Evolutionary conservation across 1,140 invertebrate genomes (phyloP).

Genomic region (Sminthurides bifidus): DNA sequence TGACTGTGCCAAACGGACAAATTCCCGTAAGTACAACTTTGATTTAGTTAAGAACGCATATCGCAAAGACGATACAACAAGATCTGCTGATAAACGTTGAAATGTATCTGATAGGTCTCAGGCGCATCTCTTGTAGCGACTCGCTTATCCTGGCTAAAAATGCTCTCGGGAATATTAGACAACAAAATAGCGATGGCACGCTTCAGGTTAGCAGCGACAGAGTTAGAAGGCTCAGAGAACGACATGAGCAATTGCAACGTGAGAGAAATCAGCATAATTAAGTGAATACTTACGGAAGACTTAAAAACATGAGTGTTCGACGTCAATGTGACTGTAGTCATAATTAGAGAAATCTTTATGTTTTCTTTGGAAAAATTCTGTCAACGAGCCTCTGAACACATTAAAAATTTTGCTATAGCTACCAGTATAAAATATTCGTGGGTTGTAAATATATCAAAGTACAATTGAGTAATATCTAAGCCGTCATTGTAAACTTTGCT

Average conservation of each 20-base stretch:
- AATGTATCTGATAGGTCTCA: neutral
- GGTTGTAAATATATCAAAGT: too few relatives aligned
- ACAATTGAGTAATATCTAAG: too few relatives aligned
- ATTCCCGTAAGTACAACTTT: neutral
- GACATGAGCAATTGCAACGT: neutral
- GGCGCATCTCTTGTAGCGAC: neutral
- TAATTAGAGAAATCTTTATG: too few relatives aligned
- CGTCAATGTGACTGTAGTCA: too few relatives aligned
- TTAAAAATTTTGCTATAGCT: too few relatives aligned
- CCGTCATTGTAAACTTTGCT: too few relatives aligned
- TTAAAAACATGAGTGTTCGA: too few relatives aligned
- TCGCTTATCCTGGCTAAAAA: slow-evolving; percentile 5
- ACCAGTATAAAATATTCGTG: too few relatives aligned
- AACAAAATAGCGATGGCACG: neutral
- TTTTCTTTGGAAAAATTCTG: too few relatives aligned
- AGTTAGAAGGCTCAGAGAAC: neutral
- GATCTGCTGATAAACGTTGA: neutral
- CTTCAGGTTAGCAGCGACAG: neutral
- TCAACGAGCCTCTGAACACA: too few relatives aligned
- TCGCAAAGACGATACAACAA: neutral
- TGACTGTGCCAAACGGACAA: slow-evolving; percentile 1
- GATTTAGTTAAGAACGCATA: neutral
- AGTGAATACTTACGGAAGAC: too few relatives aligned
- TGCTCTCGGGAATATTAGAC: neutral
- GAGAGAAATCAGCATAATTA: too few relatives aligned